Percentiles rank a stretch among this genome's conserved stretches.
Evolutionary conservation across 2,113 vertebrate species (phyloP).

Genomic region (Xiphophorus couchianus): DNA sequence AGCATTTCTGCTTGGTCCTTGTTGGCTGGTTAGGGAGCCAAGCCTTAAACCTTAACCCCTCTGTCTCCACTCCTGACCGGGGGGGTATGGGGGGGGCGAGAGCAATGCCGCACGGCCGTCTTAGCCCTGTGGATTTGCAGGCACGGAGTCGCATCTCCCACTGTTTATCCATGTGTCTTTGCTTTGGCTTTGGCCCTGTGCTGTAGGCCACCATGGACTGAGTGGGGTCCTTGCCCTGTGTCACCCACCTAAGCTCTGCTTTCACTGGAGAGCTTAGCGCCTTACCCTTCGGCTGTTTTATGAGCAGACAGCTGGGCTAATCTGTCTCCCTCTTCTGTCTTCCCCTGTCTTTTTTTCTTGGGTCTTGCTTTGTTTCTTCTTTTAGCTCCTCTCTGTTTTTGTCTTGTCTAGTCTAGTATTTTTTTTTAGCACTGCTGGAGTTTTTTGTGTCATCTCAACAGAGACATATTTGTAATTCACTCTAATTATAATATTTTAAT

Average conservation of each 20-base stretch:
- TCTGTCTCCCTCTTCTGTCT: slow-evolving; percentile 57
- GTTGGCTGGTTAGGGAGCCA: slow-evolving; percentile 55
- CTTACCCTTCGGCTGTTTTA: slow-evolving; percentile 75
- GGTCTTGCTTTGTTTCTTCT: slow-evolving; percentile 24
- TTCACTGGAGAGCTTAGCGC: slow-evolving; percentile 82
- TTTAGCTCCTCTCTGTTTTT: slow-evolving; percentile 35
- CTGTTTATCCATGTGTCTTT: slow-evolving; percentile 80
- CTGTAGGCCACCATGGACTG: slow-evolving; percentile 60
- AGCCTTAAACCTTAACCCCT: slow-evolving; percentile 65
- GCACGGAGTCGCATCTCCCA: slow-evolving; percentile 60
- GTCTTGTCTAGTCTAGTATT: not conserved
- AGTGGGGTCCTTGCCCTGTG: slow-evolving; percentile 75
- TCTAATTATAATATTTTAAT: not conserved
- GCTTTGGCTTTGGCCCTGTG: slow-evolving; percentile 69
- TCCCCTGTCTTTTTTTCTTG: slow-evolving; percentile 47
- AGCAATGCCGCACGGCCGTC: slow-evolving; percentile 62
- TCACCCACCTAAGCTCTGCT: slow-evolving; percentile 81
- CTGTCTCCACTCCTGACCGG: slow-evolving; percentile 68
- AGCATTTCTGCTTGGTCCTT: slow-evolving; percentile 29
- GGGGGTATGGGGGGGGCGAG: slow-evolving; percentile 10
- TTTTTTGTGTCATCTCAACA: not conserved
- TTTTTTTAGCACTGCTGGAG: not conserved
- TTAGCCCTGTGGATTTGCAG: slow-evolving; percentile 66
- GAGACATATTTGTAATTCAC: not conserved
- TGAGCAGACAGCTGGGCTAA: slow-evolving; percentile 79